Conservation (phyloP, 2,797 vertebrate genomes). For the Anguilla pacifica region DNA sequence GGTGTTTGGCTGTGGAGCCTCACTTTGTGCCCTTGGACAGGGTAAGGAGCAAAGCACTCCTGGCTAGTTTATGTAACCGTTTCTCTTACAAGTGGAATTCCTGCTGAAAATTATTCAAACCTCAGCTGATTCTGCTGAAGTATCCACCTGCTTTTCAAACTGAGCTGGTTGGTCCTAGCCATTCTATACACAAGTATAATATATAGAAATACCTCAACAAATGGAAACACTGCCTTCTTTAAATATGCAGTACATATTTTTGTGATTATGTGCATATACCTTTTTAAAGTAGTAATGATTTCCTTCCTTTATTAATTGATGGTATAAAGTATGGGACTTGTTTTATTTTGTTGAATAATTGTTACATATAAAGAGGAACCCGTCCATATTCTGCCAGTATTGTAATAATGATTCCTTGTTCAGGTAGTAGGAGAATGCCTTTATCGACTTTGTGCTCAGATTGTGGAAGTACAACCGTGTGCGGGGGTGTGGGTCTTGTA, state of each 20-base stretch:
- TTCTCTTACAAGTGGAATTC: neutral
- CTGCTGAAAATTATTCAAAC: neutral
- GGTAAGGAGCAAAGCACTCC: neutral
- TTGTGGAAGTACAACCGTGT: too few relatives aligned
- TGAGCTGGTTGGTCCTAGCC: neutral
- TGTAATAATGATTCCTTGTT: neutral
- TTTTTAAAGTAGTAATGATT: too few relatives aligned
- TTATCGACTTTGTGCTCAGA: neutral
- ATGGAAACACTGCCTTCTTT: too few relatives aligned
- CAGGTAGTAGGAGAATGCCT: neutral
- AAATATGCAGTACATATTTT: too few relatives aligned
- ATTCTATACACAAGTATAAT: neutral
- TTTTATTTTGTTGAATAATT: too few relatives aligned
- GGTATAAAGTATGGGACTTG: too few relatives aligned
- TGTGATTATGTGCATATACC: too few relatives aligned
- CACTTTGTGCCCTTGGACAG: neutral
- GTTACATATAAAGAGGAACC: too few relatives aligned
- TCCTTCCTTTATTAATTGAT: too few relatives aligned
- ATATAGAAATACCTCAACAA: neutral
- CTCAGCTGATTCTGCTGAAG: neutral
- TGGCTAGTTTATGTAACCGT: neutral
- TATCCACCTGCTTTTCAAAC: neutral
- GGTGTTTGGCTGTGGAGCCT: neutral
- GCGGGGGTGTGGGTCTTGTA: too few relatives aligned
- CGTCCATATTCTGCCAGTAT: too few relatives aligned